Evolutionary conservation across 2,113 vertebrate species (phyloP).

Genomic region (Cebidichthys violaceus): DNA sequence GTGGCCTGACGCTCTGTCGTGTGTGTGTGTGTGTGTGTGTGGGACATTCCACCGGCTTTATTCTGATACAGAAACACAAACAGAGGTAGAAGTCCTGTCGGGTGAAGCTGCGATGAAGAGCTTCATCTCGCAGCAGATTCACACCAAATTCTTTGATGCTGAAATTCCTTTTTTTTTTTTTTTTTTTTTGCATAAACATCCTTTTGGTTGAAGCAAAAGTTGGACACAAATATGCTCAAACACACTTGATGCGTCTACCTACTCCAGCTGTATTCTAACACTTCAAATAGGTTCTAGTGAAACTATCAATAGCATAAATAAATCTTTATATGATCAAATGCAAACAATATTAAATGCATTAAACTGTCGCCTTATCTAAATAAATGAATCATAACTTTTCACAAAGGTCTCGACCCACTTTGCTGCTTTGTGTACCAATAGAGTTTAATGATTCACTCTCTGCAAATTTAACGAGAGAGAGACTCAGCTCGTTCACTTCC

Average conservation of each 20-base stretch:
- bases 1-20: neutral
- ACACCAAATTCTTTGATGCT: neutral
- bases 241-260: neutral
- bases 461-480: too few species aligned
- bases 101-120: neutral
- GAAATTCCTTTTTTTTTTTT: too few species aligned
- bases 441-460: too few species aligned
- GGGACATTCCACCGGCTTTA: slow-evolving; percentile 1
- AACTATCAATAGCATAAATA: neutral
- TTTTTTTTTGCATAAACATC: neutral
- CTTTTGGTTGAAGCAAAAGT: too few species aligned
- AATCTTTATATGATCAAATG: neutral
- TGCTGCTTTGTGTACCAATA: too few species aligned
- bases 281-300: neutral
- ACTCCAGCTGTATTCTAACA: too few species aligned
- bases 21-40: too few species aligned
- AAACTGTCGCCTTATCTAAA: neutral
- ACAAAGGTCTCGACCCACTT: too few species aligned
- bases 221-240: neutral
- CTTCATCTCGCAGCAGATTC: neutral
- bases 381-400: neutral
- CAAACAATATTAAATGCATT: neutral
- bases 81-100: neutral
- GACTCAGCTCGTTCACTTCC: neutral
- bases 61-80: neutral